phyloP scores from a whole-genome alignment of 2,113 vertebrate genomes.

The Propithecus coquereli region DNA sequence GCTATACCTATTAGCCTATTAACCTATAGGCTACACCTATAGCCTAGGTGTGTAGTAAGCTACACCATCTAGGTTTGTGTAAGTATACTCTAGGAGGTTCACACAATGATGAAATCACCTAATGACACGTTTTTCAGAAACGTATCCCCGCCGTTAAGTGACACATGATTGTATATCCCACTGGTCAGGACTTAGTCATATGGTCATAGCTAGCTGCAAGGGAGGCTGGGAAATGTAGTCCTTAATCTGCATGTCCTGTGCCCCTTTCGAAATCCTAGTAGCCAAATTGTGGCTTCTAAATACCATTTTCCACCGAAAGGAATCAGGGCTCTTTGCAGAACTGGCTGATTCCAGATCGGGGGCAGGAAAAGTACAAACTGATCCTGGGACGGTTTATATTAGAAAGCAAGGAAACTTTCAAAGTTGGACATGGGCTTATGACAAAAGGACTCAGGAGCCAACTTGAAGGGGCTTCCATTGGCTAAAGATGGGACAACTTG shows the following conservation, averaged over 20 bases:
- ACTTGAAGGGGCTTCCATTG: not conserved
- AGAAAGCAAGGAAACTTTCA: not conserved
- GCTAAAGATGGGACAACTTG: not conserved
- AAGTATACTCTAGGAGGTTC: not conserved
- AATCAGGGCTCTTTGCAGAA: not conserved
- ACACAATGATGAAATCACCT: not conserved
- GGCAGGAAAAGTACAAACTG: not conserved
- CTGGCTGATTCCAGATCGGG: not conserved
- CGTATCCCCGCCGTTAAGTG: not conserved
- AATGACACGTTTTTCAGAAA: not conserved
- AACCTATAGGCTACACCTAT: not conserved
- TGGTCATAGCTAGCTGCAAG: not conserved
- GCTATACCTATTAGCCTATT: not conserved
- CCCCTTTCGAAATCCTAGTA: not conserved
- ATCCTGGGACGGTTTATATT: not conserved
- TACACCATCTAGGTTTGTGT: not conserved
- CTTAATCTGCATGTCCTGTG: no score
- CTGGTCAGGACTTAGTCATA: not conserved
- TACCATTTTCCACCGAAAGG: not conserved
- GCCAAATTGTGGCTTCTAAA: not conserved
- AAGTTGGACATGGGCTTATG: not conserved
- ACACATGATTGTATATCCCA: not conserved
- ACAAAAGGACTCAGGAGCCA: not conserved
- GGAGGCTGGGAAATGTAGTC: not conserved
- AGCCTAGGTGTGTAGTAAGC: not conserved